Evolutionary conservation across 1,140 invertebrate species (phyloP), one percentile per base, ranked within the genome.

Genomic region (Drosophila kohkoa): DNA sequence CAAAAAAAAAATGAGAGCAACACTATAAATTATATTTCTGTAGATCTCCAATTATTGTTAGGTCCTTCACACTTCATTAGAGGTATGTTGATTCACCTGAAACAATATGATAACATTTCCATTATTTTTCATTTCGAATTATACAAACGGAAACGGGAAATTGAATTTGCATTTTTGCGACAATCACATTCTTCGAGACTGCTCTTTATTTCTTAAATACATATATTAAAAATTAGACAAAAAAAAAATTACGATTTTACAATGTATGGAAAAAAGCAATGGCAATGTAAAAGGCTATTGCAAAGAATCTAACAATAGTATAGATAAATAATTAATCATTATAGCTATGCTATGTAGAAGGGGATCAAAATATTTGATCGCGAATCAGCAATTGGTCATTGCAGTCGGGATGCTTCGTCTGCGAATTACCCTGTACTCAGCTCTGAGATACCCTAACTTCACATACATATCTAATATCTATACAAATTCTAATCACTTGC

Each of bases 41-140:
- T 52, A 81, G 68, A 87, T 85, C 82, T 87, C 82, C 82, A 87
- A 86, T 82, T 77, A 76, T 62, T 74, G 73, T 75, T 75, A 81
- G 80, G 79, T 85, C 79, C 68, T 83, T 77, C 83, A 87, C 75
- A 69, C 66, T 79, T 79, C 55, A 75, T 87, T 87, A 87, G 81
- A 87, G 82, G 83, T 87, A 82, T 87, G 82, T 87, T 73, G 82
- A 87, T 87, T 87, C 82, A 82, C 82, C 82, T 87, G 59, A 68
- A 77, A 77, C n/a, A 62, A 63, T 54, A 54, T 54, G 10, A 60
- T 45, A 69, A 65, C 43, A 52, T 73, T 32, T 32, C 32, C 13
- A 57, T 30, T 45, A 67, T 54, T 64, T 54, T 64, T 68, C 10
- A 49, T 41, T 41, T 38, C 45, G 4, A 54, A 54, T 54, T 32